These are phyloP conservation scores for Corvus hawaiiensis DNA, from an alignment of 2,113 vertebrate species.

Conservation along the genomic window DNA sequence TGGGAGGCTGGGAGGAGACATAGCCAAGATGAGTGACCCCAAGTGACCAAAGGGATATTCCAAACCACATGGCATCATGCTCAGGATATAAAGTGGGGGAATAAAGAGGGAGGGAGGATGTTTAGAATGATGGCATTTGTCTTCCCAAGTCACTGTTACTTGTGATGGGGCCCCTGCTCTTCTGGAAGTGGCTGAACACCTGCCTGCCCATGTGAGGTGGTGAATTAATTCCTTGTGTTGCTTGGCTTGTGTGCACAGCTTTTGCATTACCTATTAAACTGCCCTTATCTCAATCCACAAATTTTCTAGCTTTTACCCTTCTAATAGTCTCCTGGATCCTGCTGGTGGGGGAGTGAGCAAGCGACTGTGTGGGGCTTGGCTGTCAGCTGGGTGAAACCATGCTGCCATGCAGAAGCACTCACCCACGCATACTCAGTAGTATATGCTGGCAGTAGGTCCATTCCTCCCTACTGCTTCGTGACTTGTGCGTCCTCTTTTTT, in stretches of 20 bases:
- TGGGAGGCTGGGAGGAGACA: neutral
- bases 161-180: neutral
- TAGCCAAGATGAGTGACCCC: neutral
- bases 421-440: too few species aligned
- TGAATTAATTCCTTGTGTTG: neutral
- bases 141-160: neutral
- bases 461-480: neutral
- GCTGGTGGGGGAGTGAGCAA: neutral
- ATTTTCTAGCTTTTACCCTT: neutral
- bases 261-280: neutral
- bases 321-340: neutral
- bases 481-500: neutral
- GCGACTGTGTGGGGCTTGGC: fast-evolving
- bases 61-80: neutral
- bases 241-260: neutral
- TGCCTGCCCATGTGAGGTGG: neutral
- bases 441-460: neutral
- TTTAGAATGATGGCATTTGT: neutral
- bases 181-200: neutral
- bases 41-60: neutral
- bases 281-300: neutral
- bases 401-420: neutral
- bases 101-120: neutral
- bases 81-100: neutral
- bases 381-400: neutral